Evolutionary conservation across 1,140 invertebrate genomes (phyloP).

Genomic region (Eupristina koningsbergeri): DNA sequence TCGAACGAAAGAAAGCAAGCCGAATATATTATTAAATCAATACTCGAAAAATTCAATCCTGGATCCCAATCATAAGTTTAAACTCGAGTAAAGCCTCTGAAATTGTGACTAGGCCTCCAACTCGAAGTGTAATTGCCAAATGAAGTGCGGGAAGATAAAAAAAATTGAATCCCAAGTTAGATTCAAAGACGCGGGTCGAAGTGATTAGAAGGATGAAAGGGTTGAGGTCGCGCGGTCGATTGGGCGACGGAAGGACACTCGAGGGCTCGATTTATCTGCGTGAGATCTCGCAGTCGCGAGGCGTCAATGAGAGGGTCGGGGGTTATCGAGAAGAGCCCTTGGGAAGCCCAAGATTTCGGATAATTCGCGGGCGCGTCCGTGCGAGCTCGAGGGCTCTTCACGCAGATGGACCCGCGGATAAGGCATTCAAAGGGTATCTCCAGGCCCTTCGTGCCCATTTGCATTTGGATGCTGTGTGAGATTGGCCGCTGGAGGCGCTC

Average conservation of each 20-base stretch:
- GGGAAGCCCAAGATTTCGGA: conserved; percentile 65
- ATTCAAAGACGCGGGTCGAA: no score
- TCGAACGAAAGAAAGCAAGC: no score
- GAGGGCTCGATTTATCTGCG: conserved; percentile 14
- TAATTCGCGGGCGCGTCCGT: conserved; percentile 71
- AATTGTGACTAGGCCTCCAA: neutral
- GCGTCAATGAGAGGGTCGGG: neutral
- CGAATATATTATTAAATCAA: no score
- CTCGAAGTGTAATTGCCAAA: neutral
- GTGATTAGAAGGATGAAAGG: neutral
- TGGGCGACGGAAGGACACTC: neutral
- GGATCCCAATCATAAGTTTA: no score
- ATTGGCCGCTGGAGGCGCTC: neutral
- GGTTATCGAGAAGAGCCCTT: conserved; percentile 43
- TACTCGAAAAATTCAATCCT: neutral
- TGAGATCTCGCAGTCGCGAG: conserved; percentile 37
- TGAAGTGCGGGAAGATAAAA: neutral
- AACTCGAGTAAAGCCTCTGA: no score
- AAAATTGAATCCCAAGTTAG: neutral
- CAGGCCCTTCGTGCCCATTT: neutral
- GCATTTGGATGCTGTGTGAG: neutral
- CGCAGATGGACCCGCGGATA: conserved; percentile 67
- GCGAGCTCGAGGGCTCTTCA: conserved; percentile 67
- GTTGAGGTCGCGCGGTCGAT: neutral
- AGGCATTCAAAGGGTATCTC: conserved; percentile 67